Percentiles rank a stretch among this genome's conserved stretches.
These are phyloP conservation scores for Allobates femoralis DNA, from an alignment of 2,797 vertebrate genomes.

Conservation along the genomic window DNA sequence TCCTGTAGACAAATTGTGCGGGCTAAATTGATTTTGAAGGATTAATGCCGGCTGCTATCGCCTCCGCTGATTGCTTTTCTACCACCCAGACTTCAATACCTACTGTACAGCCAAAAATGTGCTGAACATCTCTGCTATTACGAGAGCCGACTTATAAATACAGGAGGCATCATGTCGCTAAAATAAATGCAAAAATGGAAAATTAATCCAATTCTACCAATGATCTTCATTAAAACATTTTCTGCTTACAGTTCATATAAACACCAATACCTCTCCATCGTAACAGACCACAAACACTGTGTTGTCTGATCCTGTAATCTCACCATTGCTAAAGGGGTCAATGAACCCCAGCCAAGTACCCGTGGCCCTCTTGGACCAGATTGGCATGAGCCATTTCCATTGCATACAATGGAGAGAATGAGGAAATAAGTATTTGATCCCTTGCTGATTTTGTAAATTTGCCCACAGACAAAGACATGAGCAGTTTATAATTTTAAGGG, in stretches of 20 bases:
- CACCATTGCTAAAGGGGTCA: no score
- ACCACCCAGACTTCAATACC: conserved; percentile 29
- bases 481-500: no score
- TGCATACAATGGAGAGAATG: no score
- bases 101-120: not conserved
- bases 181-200: not conserved
- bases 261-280: not conserved
- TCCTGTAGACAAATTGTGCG: conserved; percentile 30
- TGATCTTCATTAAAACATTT: not conserved
- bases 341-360: no score
- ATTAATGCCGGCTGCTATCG: conserved; percentile 38
- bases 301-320: not conserved
- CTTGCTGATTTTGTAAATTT: no score
- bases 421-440: no score
- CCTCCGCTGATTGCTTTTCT: conserved; percentile 34
- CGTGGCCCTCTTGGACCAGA: no score
- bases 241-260: not conserved
- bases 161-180: not conserved
- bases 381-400: no score
- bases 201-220: not conserved
- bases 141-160: not conserved
- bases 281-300: not conserved
- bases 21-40: conserved; percentile 40
- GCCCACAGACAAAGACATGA: no score
- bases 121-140: not conserved